phyloP scores from a whole-genome alignment of 2,888 invertebrate species.

The Sarcophaga rosellei region DNA sequence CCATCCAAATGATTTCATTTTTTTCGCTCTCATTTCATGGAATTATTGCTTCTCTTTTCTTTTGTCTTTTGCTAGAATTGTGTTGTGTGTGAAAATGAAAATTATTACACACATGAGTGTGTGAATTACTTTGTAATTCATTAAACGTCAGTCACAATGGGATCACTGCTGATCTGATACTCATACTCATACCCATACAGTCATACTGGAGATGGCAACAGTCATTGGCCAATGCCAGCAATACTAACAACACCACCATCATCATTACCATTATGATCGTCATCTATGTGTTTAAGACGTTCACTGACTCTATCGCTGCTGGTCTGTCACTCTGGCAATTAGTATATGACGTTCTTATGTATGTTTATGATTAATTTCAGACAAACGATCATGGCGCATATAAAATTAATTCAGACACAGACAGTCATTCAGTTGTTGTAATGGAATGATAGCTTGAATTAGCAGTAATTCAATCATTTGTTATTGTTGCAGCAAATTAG shows the following conservation, averaged over 20 bases:
- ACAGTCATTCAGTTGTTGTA: not conserved
- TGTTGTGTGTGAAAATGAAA: not conserved
- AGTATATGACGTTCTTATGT: slow-evolving; percentile 15
- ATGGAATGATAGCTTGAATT: not conserved
- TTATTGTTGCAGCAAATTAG: too few species aligned
- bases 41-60: not conserved
- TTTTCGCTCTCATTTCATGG: not conserved
- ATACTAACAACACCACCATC: not conserved
- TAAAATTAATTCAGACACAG: not conserved
- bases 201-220: too few species aligned
- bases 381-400: slow-evolving; percentile 25
- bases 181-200: too few species aligned
- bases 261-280: not conserved
- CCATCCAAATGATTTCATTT: not conserved
- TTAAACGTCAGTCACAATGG: slow-evolving; percentile 18
- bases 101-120: not conserved
- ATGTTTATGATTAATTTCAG: slow-evolving; percentile 40
- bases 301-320: not conserved
- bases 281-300: not conserved
- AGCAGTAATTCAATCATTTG: too few species aligned
- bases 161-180: not conserved
- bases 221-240: slow-evolving; percentile 1
- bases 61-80: not conserved
- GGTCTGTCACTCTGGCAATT: slow-evolving; percentile 20
- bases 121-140: not conserved